A percentile compares a stretch with the other conserved stretches of the same genome.
These are phyloP conservation scores for Silurus lanzhouensis DNA, from an alignment of 2,797 vertebrate genomes.

Conservation along the genomic window DNA sequence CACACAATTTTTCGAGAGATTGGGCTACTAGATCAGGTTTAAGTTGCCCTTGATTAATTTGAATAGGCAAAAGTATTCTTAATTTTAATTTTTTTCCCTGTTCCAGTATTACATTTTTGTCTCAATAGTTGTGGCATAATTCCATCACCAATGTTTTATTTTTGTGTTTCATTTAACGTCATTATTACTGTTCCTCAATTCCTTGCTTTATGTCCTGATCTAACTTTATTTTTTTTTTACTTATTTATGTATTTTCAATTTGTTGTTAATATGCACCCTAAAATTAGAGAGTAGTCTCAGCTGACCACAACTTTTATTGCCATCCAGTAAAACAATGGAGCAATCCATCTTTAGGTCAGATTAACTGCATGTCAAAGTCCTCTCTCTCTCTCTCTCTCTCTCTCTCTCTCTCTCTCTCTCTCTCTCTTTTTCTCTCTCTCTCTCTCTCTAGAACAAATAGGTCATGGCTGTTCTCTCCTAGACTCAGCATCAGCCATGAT, in stretches of 20 bases:
- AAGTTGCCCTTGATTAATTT: not conserved
- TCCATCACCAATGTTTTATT: not conserved
- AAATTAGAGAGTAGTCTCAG: not conserved
- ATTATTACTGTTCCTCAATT: not conserved
- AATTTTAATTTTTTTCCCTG: not conserved
- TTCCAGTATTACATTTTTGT: not conserved
- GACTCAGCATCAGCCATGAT: conserved; percentile 44
- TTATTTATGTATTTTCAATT: not conserved
- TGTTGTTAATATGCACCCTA: not conserved
- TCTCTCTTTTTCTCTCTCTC: too few species aligned
- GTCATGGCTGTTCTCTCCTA: conserved; percentile 50
- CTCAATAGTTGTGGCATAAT: not conserved
- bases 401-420: too few species aligned
- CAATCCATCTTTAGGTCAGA: conserved; percentile 57
- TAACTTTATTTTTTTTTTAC: not conserved
- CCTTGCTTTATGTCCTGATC: not conserved
- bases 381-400: not conserved
- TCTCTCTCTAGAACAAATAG: conserved; percentile 36
- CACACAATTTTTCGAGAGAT: not conserved
- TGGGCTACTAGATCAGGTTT: not conserved
- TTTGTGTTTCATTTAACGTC: not conserved
- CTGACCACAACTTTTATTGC: conserved; percentile 28
- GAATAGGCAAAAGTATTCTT: not conserved
- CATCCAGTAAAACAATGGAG: conserved; percentile 47
- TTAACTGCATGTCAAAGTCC: conserved; percentile 53